A percentile compares a stretch with the other conserved stretches of the same genome.
phyloP scores from a whole-genome alignment of 1,140 invertebrate species.

The Bicyclus anynana region DNA sequence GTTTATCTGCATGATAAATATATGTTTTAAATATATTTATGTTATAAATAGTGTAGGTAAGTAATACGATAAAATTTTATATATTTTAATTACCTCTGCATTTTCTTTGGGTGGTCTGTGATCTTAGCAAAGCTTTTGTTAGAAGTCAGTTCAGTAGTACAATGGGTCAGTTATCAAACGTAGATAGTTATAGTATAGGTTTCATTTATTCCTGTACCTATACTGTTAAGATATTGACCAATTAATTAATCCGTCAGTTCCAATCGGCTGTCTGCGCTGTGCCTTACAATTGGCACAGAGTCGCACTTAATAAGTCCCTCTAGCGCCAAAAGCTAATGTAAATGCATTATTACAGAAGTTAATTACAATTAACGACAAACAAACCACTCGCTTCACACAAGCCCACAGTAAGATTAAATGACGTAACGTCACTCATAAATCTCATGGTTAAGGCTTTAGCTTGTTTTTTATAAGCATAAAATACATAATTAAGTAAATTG shows the following conservation, averaged over 20 bases:
- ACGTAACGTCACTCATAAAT: conserved; percentile 15
- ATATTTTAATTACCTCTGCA: no score
- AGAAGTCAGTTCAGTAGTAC: no score
- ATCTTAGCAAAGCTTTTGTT: no score
- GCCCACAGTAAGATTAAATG: neutral
- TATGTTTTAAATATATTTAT: no score
- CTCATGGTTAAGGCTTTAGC: conserved; percentile 9
- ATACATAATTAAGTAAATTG: conserved; percentile 6
- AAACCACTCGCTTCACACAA: neutral
- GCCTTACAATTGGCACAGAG: conserved; percentile 13
- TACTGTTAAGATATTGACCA: no score
- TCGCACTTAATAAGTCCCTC: conserved; percentile 8
- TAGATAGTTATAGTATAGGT: no score
- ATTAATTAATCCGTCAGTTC: neutral
- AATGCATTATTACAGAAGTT: conserved; percentile 20
- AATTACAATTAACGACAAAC: conserved; percentile 13
- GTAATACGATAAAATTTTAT: no score
- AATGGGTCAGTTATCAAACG: no score
- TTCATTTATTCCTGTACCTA: no score
- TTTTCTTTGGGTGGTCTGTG: no score
- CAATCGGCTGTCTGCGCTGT: neutral
- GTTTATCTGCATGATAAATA: no score
- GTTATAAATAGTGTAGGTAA: no score
- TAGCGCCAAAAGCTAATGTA: conserved; percentile 22
- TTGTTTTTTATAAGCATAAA: conserved; percentile 9